Evolutionary conservation across 2,888 invertebrate genomes (phyloP), one percentile per base, ranked within the genome.

Genomic region (Automeris io): DNA sequence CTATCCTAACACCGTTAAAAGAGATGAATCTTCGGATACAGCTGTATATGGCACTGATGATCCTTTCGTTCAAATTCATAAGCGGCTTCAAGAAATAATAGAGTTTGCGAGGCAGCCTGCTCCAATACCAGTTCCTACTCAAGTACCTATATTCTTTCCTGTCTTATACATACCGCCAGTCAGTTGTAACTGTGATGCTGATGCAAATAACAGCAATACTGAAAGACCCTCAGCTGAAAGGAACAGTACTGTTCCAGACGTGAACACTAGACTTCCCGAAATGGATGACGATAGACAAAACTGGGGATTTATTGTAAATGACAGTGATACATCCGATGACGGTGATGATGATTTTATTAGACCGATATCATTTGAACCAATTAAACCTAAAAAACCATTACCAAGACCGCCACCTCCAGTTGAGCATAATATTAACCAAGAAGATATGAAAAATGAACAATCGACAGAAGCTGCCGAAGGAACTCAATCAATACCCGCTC

Each of bases 241-340:
- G 3, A 46, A 39, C 24, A 16, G 49, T 51, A 49, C 51, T 21
- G 39, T 46, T 13, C 70, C 73, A 8, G 40, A 44, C 13, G 39
- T 74, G 19, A 11, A 37, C 4, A 64, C 46, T 16, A 62, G 76
- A 12, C 63, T 68, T 41, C 71, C 74, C 2, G 61, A 51, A 8
- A 60, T 78, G 55, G 72, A 73, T 0, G 78, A 82, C 37, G 54
- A 61, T 2, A 68, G 71, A 39, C 75, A 71, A 49, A 80, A 76
- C 42, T 80, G 79, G 77, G 82, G 81, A 2, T 32, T 74, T 2
- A 45, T 72, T 2, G 29, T 59, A 1, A 70, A 73, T 42, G 57
- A 63, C 35, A 47, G 69, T 25, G 43, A 47, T 43, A 32, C 60
- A 37, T 57, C 60, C 6, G 42, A 53, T 21, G 60, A 57, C 1